Evolutionary conservation across 2,797 vertebrate genomes (phyloP), one percentile per base, ranked within the genome.

Genomic region (Ceryle rudis): DNA sequence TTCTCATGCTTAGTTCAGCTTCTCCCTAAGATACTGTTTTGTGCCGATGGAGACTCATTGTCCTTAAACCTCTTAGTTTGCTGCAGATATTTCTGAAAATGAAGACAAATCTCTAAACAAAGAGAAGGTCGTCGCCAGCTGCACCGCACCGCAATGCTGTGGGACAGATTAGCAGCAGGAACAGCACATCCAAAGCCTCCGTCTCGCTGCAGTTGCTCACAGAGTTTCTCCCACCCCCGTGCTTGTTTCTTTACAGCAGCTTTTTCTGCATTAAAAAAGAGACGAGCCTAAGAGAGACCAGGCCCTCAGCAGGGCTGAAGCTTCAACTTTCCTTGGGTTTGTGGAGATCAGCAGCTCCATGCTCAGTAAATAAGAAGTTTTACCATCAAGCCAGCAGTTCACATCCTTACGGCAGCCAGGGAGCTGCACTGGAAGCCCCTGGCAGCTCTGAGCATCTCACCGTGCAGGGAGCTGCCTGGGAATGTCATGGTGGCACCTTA

Each of bases 31-130:
- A 52, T 6, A 7, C 0, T 10, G 12, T 28, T 51, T 51, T 60
- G 82, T 57, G 44, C 51, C 10, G 2, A 6, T 0, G 0, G 61
- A 46, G 46, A 20, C 75, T 26, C 3, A 0, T 29, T 4, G 16
- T 65, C 67, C 55, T 66, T 6, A 2, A 65, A 16, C 29, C 31
- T 65, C 81, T 46, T 14, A 2, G 18, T 20, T 65, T n/a, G 21
- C 52, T 13, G 64, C 64, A 77, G 60, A n/a, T 58, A 17, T 22
- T 57, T n/a, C 82, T 13, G 19, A 73, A 75, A 49, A 15, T 2
- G 14, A 58, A 62, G 74, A 51, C 42, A 41, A 80, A 82, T 46
- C 44, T 77, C 22, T 28, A 6, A 69, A n/a, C 23, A 46, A 42
- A 70, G 70, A 31, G 79, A 82, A 87, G 71, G 54, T 77, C 8